Conservation (phyloP, 2,113 vertebrate genomes). For the Mus pahari region DNA sequence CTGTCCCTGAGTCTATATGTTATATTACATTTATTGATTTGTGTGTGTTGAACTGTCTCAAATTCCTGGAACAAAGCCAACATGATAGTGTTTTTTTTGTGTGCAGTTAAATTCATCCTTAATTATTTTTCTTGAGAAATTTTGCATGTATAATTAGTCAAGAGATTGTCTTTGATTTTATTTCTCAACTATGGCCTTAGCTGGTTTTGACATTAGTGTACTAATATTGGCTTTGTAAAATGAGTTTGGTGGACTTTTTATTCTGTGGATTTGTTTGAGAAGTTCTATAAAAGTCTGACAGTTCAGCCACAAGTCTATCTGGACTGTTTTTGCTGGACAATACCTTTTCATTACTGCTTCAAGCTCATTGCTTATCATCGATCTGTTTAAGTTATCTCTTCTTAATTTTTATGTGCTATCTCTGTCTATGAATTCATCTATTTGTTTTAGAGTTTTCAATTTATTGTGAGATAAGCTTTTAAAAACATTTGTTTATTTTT, state of each 20-base stretch:
- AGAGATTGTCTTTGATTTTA: not conserved
- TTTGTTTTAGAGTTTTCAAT: not conserved
- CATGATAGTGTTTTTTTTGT: not conserved
- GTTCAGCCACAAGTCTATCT: not conserved
- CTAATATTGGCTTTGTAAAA: not conserved
- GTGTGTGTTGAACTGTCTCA: not conserved
- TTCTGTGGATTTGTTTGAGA: not conserved
- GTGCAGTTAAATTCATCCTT: not conserved
- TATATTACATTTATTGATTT: not conserved
- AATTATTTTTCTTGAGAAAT: not conserved
- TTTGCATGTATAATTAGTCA: not conserved
- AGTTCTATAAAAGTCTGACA: not conserved
- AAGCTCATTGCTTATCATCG: not conserved
- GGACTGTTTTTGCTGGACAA: not conserved
- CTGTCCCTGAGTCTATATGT: not conserved
- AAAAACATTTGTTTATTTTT: not conserved
- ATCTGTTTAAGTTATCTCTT: not conserved
- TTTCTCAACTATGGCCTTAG: not conserved
- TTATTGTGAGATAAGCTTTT: not conserved
- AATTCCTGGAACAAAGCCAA: not conserved
- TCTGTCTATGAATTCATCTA: not conserved
- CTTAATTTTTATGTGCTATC: not conserved
- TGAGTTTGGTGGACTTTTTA: not conserved
- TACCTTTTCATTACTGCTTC: not conserved
- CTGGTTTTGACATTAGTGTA: not conserved